phyloP scores from a whole-genome alignment of 2,797 vertebrate genomes.

The Sebastes variabilis region DNA sequence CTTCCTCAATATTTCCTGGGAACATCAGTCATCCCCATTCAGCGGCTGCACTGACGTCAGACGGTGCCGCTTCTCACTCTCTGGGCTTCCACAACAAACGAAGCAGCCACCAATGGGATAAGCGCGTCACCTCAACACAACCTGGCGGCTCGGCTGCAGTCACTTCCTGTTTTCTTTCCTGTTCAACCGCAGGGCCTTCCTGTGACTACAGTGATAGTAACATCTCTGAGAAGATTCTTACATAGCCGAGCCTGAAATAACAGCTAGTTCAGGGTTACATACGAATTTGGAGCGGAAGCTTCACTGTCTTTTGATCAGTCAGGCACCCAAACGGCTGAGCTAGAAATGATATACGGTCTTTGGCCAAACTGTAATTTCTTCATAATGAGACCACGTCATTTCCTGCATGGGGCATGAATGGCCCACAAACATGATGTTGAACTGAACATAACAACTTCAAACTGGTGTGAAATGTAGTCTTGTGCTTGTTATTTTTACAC shows the following conservation, averaged over 20 bases:
- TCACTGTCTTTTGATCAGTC: conserved; percentile 36
- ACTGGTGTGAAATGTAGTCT: not conserved
- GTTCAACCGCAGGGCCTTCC: conserved; percentile 73
- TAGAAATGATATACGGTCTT: not conserved
- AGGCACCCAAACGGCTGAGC: not conserved
- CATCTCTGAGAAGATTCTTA: conserved; percentile 45
- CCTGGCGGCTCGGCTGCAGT: conserved; percentile 49
- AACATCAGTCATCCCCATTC: conserved; percentile 27
- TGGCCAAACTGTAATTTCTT: not conserved
- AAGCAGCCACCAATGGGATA: conserved; percentile 23
- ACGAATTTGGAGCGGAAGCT: not conserved
- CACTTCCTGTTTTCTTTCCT: conserved; percentile 87
- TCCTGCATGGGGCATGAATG: not conserved
- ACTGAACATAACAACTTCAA: not conserved
- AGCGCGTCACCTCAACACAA: conserved; percentile 56
- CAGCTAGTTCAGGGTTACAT: conserved; percentile 8
- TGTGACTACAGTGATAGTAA: conserved; percentile 71
- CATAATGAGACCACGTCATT: not conserved
- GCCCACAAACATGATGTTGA: not conserved
- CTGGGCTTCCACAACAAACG: conserved; percentile 12
- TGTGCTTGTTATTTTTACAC: not conserved
- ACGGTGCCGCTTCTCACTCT: not conserved
- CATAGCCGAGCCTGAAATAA: conserved; percentile 63
- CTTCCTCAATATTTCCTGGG: conserved; percentile 26
- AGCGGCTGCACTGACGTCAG: conserved; percentile 25